phyloP scores from a whole-genome alignment of 1,140 invertebrate species.

The Steinernema khuongi region DNA sequence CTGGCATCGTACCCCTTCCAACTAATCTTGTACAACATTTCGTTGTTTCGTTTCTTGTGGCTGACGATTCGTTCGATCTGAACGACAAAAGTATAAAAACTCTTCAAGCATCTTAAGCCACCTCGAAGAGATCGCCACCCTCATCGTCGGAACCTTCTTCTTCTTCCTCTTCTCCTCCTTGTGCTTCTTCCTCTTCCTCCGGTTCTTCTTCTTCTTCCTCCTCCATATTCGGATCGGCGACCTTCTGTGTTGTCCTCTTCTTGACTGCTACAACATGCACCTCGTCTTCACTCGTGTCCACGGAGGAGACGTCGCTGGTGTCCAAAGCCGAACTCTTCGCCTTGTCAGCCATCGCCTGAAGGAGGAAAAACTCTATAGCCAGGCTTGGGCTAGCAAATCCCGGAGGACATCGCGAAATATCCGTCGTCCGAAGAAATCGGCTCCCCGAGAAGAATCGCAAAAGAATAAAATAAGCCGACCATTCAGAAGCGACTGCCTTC shows the following conservation, averaged over 20 bases:
- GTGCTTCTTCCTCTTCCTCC: slow-evolving; percentile 6
- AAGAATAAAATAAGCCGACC: no score
- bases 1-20: not conserved
- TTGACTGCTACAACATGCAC: not conserved
- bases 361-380: not conserved
- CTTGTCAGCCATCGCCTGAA: not conserved
- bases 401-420: no score
- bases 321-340: not conserved
- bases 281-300: not conserved
- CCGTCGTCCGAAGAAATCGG: no score
- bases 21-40: not conserved
- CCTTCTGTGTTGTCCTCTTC: not conserved
- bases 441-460: no score
- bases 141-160: not conserved
- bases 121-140: not conserved
- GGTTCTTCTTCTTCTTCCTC: not conserved
- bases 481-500: no score
- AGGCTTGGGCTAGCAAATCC: no score
- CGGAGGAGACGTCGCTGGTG: not conserved
- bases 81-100: not conserved
- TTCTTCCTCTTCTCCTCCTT: not conserved
- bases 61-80: not conserved
- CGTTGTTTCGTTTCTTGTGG: not conserved
- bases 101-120: slow-evolving; percentile 1
- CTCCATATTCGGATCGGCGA: not conserved